Conservation (phyloP, 2,113 vertebrate genomes). For the Carollia perspicillata region DNA sequence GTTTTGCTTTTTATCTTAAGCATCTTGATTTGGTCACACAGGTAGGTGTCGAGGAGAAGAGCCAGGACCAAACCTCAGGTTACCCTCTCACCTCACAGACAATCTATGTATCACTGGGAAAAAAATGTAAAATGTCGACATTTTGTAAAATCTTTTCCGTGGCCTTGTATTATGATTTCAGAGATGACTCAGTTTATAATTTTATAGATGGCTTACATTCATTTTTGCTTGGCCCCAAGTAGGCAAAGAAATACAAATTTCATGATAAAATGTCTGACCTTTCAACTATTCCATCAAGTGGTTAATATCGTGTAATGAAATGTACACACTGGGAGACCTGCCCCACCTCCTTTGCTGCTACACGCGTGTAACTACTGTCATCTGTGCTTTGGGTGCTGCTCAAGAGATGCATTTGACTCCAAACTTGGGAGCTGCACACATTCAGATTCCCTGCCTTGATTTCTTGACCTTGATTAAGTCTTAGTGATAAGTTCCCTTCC, state of each 20-base stretch:
- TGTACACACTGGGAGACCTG: background rate
- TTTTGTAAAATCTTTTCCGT: background rate
- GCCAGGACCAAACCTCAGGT: background rate
- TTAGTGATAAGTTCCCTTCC: background rate
- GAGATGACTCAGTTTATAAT: background rate
- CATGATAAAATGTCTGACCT: background rate
- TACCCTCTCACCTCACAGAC: background rate
- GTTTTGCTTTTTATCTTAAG: background rate
- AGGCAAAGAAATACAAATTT: background rate
- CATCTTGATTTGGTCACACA: background rate
- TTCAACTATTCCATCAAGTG: background rate
- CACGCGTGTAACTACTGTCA: rapidly evolving
- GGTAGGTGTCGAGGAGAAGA: background rate
- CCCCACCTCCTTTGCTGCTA: rapidly evolving
- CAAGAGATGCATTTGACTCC: background rate
- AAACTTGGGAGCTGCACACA: background rate
- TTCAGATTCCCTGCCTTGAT: background rate
- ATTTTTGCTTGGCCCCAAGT: background rate
- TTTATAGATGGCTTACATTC: background rate
- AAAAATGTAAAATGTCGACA: background rate
- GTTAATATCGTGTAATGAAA: background rate
- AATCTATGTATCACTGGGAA: background rate
- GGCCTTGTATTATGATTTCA: background rate
- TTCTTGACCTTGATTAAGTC: background rate
- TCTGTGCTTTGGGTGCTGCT: background rate